These are phyloP conservation scores for Amphipyra tragopoginis DNA, from an alignment of 2,888 invertebrate genomes.

Conservation along the genomic window DNA sequence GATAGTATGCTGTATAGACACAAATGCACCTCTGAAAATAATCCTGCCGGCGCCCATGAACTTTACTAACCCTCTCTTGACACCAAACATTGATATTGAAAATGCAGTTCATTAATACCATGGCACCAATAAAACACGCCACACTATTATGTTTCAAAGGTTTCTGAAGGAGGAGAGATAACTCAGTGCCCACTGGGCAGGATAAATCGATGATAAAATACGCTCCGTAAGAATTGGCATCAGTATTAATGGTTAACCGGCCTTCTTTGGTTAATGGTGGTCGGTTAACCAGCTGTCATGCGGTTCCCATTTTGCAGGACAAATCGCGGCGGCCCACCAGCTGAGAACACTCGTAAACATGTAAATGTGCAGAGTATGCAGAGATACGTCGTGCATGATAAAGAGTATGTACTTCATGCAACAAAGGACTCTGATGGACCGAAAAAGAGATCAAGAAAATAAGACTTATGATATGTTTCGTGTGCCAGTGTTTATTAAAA, in stretches of 20 bases:
- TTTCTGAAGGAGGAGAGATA: slow-evolving; percentile 76
- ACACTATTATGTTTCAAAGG: slow-evolving; percentile 75
- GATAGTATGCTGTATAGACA: too few species aligned
- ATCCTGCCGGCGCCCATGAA: too few species aligned
- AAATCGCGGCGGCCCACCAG: slow-evolving; percentile 85
- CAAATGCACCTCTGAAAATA: too few species aligned
- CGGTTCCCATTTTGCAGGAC: slow-evolving; percentile 79
- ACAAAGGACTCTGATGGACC: slow-evolving; percentile 45
- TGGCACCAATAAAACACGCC: slow-evolving; percentile 69
- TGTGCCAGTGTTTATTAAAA: neutral
- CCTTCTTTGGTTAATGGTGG: slow-evolving; percentile 79
- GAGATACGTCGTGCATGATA: slow-evolving; percentile 72
- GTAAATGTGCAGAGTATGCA: slow-evolving; percentile 81
- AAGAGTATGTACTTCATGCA: slow-evolving; percentile 58
- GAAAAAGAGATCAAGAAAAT: slow-evolving; percentile 43
- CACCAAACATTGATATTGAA: slow-evolving; percentile 43
- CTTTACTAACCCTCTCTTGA: slow-evolving; percentile 8
- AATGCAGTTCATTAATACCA: slow-evolving; percentile 58
- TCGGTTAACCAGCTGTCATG: slow-evolving; percentile 82
- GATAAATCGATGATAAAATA: slow-evolving; percentile 80
- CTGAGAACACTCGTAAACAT: slow-evolving; percentile 82
- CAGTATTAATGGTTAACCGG: slow-evolving; percentile 65
- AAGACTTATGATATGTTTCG: slow-evolving; percentile 19
- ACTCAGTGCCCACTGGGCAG: slow-evolving; percentile 69
- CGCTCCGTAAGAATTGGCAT: slow-evolving; percentile 70